These are phyloP conservation scores for Rhabdomys dilectus DNA, from an alignment of 2,113 vertebrate genomes.

Conservation along the genomic window DNA sequence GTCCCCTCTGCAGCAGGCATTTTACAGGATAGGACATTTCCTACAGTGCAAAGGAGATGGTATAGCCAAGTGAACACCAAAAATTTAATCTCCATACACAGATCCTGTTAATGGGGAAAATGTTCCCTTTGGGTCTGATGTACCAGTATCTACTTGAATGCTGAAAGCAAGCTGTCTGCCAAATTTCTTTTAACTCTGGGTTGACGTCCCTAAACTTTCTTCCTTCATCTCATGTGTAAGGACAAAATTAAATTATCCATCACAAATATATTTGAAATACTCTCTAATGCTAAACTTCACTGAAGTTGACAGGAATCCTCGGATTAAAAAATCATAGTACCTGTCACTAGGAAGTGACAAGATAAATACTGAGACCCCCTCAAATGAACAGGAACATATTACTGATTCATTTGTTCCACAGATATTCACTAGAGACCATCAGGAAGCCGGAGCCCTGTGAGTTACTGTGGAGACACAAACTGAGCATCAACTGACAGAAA, in stretches of 20 bases:
- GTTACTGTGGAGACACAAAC: background rate
- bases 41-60: background rate
- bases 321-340: background rate
- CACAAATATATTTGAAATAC: background rate
- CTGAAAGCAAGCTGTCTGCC: background rate
- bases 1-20: background rate
- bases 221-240: background rate
- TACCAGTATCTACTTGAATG: background rate
- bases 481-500: rapidly evolving
- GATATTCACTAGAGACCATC: background rate
- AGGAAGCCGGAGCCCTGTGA: background rate
- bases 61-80: background rate
- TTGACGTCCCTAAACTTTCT: slow-evolving; percentile 1
- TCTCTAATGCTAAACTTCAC: background rate
- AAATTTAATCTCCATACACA: background rate
- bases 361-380: background rate
- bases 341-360: background rate
- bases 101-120: background rate
- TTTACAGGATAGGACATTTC: background rate
- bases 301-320: background rate
- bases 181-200: background rate
- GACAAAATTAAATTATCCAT: background rate
- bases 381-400: background rate
- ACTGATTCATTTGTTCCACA: background rate
- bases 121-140: background rate